A percentile compares a stretch with the other conserved stretches of the same genome.
Evolutionary conservation across 2,113 vertebrate species (phyloP).

Genomic region (Donacobius atricapilla): DNA sequence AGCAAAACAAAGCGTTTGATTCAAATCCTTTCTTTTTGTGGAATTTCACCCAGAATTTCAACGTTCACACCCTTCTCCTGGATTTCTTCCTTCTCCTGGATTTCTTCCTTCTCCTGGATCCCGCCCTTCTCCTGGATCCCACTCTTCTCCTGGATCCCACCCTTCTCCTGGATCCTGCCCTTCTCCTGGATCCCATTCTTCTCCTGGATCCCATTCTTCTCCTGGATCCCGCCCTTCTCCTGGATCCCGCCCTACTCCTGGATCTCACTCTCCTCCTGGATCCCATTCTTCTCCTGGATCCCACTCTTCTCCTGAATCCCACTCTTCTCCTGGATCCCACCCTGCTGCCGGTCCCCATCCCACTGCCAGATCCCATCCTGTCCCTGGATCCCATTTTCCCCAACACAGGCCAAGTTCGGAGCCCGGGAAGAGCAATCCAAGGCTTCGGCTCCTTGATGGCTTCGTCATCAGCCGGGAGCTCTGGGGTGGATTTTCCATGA

Average conservation of each 20-base stretch:
- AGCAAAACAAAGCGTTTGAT: not conserved
- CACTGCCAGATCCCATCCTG: no score
- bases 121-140: not conserved
- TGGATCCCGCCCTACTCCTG: no score
- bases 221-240: not conserved
- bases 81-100: no score
- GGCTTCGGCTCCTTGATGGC: not conserved
- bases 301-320: not conserved
- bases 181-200: no score
- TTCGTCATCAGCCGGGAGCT: not conserved
- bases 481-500: not conserved
- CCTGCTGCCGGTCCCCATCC: no score
- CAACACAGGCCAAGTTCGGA: not conserved
- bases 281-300: no score
- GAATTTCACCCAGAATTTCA: not conserved
- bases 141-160: not conserved
- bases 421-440: not conserved
- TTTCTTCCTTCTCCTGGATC: no score
- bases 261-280: no score
- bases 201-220: no score
- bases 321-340: fast-evolving
- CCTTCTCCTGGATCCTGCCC: no score
- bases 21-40: not conserved
- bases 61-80: no score
- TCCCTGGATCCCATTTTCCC: not conserved